Evolutionary conservation across 1,140 invertebrate genomes (phyloP), one percentile per base, ranked within the genome.

Genomic region (Monomorium pharaonis): DNA sequence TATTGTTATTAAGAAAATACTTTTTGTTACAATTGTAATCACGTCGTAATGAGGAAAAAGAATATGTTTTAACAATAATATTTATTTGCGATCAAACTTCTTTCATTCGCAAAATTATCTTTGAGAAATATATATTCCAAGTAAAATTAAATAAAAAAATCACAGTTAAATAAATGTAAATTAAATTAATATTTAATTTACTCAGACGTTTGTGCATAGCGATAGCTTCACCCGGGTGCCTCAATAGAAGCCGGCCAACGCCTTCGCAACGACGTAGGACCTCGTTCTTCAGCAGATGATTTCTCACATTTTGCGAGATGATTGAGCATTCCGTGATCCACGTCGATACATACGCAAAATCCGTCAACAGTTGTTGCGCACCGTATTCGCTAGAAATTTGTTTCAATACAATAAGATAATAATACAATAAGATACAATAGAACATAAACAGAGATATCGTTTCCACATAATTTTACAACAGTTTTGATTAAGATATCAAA

Each of bases 241-340:
- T 96, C 1, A 98, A 94, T 14, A 98, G 93, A 30, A 98, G 94
- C 76, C 97, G 95, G 1, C 97, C 97, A 4, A 98, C 97, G 0
- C 97, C 97, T 94, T 98, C 97, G 92, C 97, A 98, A 88, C 97
- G 96, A 85, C 97, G 96, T 83, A 97, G 92, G 16, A 97, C 97
- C 94, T 98, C 97, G 91, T 98, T 97, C 84, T 97, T 97, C 58
- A 97, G 92, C 91, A 98, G 96, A 91, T 97, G 96, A 85, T 96
- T 96, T 33, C 96, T 95, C 33, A 97, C 96, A 9, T 96, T 95
- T 27, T 96, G 93, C 1, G 95, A 93, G 1, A 97, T 95, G 18
- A 94, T 94, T 6, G 96, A 91, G 90, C 96, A 97, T 7, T 96
- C 95, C 37, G 94, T 95, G 30, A 98, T 95, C 97, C 97, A 98